phyloP scores from a whole-genome alignment of 2,113 vertebrate species.

The Sebastes schlegelii region DNA sequence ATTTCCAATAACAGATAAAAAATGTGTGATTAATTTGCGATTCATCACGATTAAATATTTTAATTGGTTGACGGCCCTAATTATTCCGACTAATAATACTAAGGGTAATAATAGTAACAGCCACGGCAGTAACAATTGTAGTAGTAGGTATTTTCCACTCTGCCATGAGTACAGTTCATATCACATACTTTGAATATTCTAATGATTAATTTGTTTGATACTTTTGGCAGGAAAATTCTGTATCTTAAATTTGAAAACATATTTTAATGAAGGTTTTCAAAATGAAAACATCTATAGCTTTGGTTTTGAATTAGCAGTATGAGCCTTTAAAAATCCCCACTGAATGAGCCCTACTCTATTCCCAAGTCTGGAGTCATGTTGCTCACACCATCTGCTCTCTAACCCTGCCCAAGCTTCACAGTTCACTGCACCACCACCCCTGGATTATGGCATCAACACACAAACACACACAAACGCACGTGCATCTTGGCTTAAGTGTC shows the following conservation, averaged over 20 bases:
- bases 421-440: conserved; percentile 55
- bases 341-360: conserved; percentile 11
- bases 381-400: conserved; percentile 71
- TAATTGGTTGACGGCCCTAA: no score
- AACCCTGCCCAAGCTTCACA: conserved; percentile 40
- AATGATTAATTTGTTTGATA: neutral
- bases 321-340: conserved; percentile 17
- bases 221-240: neutral
- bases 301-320: conserved; percentile 33
- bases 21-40: no score
- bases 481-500: conserved; percentile 22
- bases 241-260: neutral
- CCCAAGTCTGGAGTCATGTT: conserved; percentile 54
- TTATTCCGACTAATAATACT: neutral
- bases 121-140: neutral
- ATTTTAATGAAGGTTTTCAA: neutral
- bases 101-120: neutral
- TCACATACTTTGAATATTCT: neutral
- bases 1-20: no score
- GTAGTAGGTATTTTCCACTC: neutral
- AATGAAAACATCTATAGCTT: neutral
- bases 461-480: neutral
- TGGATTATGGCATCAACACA: conserved; percentile 64
- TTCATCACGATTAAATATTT: no score
- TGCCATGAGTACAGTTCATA: neutral